Percentiles rank a stretch among this genome's conserved stretches.
These are phyloP conservation scores for Zoanthus solanderi DNA, from an alignment of 92 coral and sea anemone genomes.

Conservation along the genomic window DNA sequence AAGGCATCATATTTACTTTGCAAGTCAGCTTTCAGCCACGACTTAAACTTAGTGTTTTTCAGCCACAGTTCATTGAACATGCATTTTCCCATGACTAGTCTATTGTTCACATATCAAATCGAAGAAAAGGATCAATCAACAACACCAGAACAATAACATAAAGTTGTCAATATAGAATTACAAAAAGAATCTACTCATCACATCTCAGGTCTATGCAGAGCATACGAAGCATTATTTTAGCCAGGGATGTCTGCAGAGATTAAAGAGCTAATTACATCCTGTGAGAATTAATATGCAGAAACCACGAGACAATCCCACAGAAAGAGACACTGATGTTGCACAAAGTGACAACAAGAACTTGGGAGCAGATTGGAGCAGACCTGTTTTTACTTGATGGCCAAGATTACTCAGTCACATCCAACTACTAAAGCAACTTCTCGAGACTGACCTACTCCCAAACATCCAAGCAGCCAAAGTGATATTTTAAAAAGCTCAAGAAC, in stretches of 20 bases:
- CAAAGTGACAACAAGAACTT: constrained; percentile 53
- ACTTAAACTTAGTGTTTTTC: too few species aligned
- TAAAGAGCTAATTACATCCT: constrained; percentile 31
- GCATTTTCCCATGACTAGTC: too few species aligned
- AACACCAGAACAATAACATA: too few species aligned
- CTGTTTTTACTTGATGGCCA: constrained; percentile 32
- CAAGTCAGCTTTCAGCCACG: background rate
- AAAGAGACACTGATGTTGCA: constrained; percentile 56
- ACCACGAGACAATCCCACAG: constrained; percentile 39
- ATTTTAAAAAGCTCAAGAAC: constrained; percentile 24
- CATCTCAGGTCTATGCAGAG: constrained; percentile 20
- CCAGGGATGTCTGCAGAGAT: constrained; percentile 53
- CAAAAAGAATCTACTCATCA: background rate
- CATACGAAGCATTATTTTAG: constrained; percentile 12
- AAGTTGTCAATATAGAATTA: too few species aligned
- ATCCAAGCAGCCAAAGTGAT: too few species aligned
- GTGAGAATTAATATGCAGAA: constrained; percentile 51
- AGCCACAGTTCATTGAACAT: too few species aligned
- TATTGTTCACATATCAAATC: too few species aligned
- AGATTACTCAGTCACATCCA: background rate
- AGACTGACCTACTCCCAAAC: constrained; percentile 16
- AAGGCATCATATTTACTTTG: too few species aligned
- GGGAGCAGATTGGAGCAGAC: constrained; percentile 51
- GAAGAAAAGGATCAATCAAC: too few species aligned
- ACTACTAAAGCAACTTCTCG: constrained; percentile 67